phyloP scores from a whole-genome alignment of 2,797 vertebrate genomes.

The Florisuga fusca region DNA sequence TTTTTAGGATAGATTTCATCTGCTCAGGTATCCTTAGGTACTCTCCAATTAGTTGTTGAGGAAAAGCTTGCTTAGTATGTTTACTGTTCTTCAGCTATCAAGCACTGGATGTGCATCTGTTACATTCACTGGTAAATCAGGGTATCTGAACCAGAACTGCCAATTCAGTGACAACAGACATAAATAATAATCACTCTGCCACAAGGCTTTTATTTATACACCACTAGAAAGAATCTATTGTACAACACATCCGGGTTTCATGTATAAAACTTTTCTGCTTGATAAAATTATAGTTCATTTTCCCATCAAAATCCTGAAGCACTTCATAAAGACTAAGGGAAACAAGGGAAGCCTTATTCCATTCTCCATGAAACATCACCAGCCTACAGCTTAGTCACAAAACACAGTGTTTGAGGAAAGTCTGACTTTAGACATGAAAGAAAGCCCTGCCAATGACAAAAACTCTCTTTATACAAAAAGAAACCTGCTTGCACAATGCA shows the following conservation, averaged over 20 bases:
- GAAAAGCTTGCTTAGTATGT: conserved; percentile 9
- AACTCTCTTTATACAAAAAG: background rate
- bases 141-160: conserved; percentile 13
- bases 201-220: conserved; percentile 46
- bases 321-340: conserved; percentile 46
- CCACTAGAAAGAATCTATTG: conserved; percentile 42
- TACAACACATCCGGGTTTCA: conserved; percentile 2
- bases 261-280: conserved; percentile 6
- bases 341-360: conserved; percentile 66
- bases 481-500: background rate
- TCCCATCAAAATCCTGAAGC: conserved; percentile 57
- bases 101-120: background rate
- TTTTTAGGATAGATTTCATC: background rate
- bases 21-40: background rate
- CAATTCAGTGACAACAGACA: conserved; percentile 8
- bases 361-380: conserved; percentile 2
- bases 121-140: background rate
- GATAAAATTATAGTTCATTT: conserved; percentile 58
- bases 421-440: conserved; percentile 7
- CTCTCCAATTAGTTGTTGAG: background rate
- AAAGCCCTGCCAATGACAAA: conserved; percentile 35
- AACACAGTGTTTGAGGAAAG: conserved; percentile 36
- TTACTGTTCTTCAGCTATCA: background rate
- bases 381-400: conserved; percentile 33
- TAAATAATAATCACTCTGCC: conserved; percentile 3